These are phyloP conservation scores for Gymnoscopelus microlampas DNA, from an alignment of 2,797 vertebrate species.

Conservation along the genomic window DNA sequence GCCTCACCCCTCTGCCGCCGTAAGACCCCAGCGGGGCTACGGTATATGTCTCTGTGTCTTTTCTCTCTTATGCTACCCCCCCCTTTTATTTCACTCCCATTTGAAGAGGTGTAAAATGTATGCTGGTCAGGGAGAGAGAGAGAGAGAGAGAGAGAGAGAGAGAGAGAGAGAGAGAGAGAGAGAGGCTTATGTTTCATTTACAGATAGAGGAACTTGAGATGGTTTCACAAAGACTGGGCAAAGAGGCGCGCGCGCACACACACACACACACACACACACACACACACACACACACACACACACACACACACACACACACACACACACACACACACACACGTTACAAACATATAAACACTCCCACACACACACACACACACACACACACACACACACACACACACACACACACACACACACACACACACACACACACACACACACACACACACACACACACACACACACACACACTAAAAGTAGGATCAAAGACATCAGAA, in stretches of 20 bases:
- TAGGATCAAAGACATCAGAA: slow-evolving; percentile 14
- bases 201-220: slow-evolving; percentile 51
- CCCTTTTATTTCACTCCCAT: no score
- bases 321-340: slow-evolving; percentile 15
- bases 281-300: slow-evolving; percentile 9
- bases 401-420: slow-evolving; percentile 4
- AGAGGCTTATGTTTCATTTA: slow-evolving; percentile 63
- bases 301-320: slow-evolving; percentile 22
- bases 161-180: not conserved
- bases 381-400: slow-evolving; percentile 14
- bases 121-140: slow-evolving; percentile 25
- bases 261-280: slow-evolving; percentile 28
- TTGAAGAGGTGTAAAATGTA: no score
- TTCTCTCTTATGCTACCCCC: no score
- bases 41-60: no score
- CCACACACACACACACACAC: slow-evolving; percentile 24
- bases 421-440: slow-evolving; percentile 6
- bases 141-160: slow-evolving; percentile 16
- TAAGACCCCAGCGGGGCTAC: no score
- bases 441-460: slow-evolving; percentile 31
- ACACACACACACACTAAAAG: slow-evolving; percentile 11
- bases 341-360: slow-evolving; percentile 25
- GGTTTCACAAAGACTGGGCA: slow-evolving; percentile 40
- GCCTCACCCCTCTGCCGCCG: no score
- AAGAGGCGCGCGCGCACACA: slow-evolving; percentile 19